Evolutionary conservation across 2,888 invertebrate species (phyloP).

Genomic region (Scaptomyza tumidula): DNA sequence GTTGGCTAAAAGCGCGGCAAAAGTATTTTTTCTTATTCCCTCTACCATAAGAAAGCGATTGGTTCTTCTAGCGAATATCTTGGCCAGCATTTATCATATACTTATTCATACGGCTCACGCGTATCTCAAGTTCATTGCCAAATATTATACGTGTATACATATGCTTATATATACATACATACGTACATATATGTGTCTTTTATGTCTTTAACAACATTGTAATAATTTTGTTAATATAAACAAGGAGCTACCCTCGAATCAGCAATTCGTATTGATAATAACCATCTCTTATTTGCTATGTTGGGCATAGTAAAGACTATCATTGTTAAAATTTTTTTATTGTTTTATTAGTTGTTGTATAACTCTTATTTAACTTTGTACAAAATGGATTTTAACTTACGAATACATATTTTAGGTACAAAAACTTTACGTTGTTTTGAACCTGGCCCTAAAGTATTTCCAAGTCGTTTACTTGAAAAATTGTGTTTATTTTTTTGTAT

Average conservation of each 20-base stretch:
- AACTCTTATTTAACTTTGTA: too few species aligned
- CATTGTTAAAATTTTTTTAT: too few species aligned
- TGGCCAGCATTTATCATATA: constrained; percentile 57
- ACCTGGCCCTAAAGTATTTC: not conserved
- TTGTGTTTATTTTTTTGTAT: constrained; percentile 54
- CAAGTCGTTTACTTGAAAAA: not conserved
- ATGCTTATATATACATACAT: not conserved
- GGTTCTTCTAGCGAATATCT: constrained; percentile 33
- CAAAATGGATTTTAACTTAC: too few species aligned
- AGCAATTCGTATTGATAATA: too few species aligned
- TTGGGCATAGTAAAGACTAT: too few species aligned
- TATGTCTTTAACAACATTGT: constrained; percentile 17
- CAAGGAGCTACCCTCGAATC: constrained; percentile 3
- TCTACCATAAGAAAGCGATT: constrained; percentile 6
- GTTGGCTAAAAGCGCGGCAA: constrained; percentile 24
- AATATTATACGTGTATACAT: constrained; percentile 47
- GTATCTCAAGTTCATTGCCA: constrained; percentile 83
- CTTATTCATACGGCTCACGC: constrained; percentile 70
- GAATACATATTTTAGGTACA: too few species aligned
- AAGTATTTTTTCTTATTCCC: not conserved
- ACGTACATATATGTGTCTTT: not conserved
- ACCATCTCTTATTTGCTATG: not conserved
- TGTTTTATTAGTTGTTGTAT: too few species aligned
- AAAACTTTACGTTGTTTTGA: too few species aligned
- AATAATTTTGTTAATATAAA: not conserved